Evolutionary conservation across 2,113 vertebrate species (phyloP), one percentile per base, ranked within the genome.

Genomic region (Ornithorhynchus anatinus): DNA sequence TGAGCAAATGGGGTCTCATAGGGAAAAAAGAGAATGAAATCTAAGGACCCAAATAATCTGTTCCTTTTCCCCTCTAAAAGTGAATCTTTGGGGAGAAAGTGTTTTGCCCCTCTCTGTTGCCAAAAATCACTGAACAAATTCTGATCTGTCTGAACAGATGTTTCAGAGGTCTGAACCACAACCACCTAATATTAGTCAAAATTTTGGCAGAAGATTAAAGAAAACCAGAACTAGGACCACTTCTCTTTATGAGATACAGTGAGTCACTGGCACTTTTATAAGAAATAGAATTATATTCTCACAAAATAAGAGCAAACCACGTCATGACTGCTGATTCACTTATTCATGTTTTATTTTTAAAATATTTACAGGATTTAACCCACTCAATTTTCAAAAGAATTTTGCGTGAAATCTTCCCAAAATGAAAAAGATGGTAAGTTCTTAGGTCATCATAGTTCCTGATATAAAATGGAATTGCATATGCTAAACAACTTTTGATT

Each of bases 121-220:
- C 25, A 7, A 66, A 67, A 76, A 45, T 5, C 43, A 12, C 40
- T 15, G 31, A 45, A 43, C 36, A n/a, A 7, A 12, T 27, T 25
- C 8, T 56, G 15, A 60, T 23, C 50, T 77, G 37, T 59, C 32
- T 56, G 52, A 69, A 72, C 79, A 75, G 62, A 37, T 42, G 62
- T 52, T 62, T 59, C 47, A 60, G 51, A 36, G 43, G 53, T 50
- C 19, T 14, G 61, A 84, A 59, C 45, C 69, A 69, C 59, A 80
- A 43, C 40, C 51, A 65, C 31, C 8, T 2, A 38, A 14, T 23
- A 59, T 36, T 69, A 29, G 67, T 56, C 51, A 56, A 48, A 80
- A 31, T 59, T 37, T 50, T 65, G 29, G 14, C 13, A n/a, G 37
- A 62, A 35, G 42, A 16, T 45, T 59, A 22, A 25, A n/a, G 37